Conservation (phyloP, 2,888 invertebrate genomes). For the Dimorphilus gyrociliatus region DNA sequence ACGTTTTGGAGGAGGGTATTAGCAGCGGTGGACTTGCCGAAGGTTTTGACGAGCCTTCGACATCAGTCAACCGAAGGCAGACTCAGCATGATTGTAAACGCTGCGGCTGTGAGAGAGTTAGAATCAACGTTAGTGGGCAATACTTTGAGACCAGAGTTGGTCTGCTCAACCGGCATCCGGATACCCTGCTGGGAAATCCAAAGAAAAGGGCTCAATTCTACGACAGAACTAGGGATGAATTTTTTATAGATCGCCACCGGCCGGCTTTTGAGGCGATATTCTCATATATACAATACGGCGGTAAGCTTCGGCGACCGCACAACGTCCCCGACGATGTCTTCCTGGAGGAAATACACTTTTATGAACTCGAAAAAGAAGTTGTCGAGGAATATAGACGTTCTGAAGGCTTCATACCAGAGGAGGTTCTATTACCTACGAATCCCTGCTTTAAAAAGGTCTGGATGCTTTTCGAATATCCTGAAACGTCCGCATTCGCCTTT, state of each 20-base stretch:
- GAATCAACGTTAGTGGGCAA: constrained; percentile 35
- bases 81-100: constrained; percentile 21
- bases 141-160: constrained; percentile 32
- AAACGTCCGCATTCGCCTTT: constrained; percentile 31
- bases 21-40: no score
- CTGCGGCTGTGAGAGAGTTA: constrained; percentile 28
- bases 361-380: constrained; percentile 31
- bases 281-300: constrained; percentile 35
- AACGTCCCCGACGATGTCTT: constrained; percentile 36
- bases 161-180: constrained; percentile 29
- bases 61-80: no score
- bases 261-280: constrained; percentile 37
- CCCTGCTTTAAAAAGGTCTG: constrained; percentile 26
- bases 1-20: no score
- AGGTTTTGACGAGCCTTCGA: no score
- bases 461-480: constrained; percentile 37
- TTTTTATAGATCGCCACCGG: constrained; percentile 35
- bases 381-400: constrained; percentile 29
- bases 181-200: constrained; percentile 34
- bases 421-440: constrained; percentile 25
- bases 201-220: constrained; percentile 29
- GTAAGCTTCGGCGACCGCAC: constrained; percentile 28
- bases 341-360: constrained; percentile 32
- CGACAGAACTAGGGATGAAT: constrained; percentile 29
- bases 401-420: constrained; percentile 32